Percentiles rank a stretch among this genome's conserved stretches.
These are phyloP conservation scores for Zalophus californianus DNA, from an alignment of 2,797 vertebrate species.

Conservation along the genomic window DNA sequence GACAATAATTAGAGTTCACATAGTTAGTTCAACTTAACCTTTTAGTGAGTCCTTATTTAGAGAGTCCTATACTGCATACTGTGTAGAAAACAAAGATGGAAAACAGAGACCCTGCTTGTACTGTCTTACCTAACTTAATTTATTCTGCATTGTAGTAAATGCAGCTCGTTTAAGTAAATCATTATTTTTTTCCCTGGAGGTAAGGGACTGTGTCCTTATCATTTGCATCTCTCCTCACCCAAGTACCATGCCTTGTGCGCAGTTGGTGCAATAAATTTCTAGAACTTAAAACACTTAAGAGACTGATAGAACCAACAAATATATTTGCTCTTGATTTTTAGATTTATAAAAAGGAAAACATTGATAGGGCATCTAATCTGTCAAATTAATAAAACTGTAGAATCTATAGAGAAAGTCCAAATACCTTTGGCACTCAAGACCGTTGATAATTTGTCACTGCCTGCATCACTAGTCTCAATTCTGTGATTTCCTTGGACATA, in stretches of 20 bases:
- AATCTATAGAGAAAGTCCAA: background rate
- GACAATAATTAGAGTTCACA: conserved; percentile 37
- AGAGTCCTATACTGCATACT: background rate
- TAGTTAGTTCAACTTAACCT: conserved; percentile 20
- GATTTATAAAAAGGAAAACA: conserved; percentile 16
- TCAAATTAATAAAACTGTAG: background rate
- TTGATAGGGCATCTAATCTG: background rate
- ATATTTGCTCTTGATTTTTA: background rate
- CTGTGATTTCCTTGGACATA: background rate
- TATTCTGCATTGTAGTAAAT: background rate
- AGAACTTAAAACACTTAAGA: background rate
- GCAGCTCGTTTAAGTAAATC: background rate
- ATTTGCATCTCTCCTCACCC: background rate
- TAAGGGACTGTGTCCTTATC: background rate
- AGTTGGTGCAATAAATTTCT: background rate
- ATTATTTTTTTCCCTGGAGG: background rate
- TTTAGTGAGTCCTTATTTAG: background rate
- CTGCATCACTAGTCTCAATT: background rate
- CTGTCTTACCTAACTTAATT: background rate
- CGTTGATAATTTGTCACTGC: background rate
- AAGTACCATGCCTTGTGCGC: background rate
- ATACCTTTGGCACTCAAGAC: background rate
- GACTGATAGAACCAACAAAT: background rate
- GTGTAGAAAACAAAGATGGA: background rate
- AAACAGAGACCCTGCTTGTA: background rate